Conservation (phyloP, 2,888 invertebrate species). For the Leucozona laternaria region DNA sequence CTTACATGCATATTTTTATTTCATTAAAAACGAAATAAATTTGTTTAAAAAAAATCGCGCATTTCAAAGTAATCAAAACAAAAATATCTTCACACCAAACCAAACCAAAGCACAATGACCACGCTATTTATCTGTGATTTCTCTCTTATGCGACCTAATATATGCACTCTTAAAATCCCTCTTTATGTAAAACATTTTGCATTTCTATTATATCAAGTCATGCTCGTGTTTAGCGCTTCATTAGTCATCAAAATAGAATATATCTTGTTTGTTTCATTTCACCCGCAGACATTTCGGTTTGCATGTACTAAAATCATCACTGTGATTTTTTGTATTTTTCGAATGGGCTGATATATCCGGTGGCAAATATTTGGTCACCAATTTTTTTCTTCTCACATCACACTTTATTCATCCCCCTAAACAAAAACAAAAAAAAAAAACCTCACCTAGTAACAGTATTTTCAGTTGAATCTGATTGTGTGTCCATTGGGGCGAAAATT, state of each 20-base stretch:
- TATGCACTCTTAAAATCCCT: constrained; percentile 15
- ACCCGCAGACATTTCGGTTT: not conserved
- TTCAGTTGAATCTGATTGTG: not conserved
- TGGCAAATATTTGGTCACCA: constrained; percentile 62
- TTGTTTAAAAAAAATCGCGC: not conserved
- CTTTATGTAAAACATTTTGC: constrained; percentile 24
- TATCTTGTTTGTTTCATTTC: constrained; percentile 6
- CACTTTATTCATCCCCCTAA: not conserved
- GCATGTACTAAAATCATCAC: constrained; percentile 38
- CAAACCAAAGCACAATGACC: too few relatives aligned
- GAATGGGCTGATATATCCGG: constrained; percentile 60
- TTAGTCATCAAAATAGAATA: constrained; percentile 55
- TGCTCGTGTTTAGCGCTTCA: constrained; percentile 10
- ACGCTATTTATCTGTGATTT: constrained; percentile 30
- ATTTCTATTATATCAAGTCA: not conserved
- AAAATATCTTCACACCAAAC: not conserved
- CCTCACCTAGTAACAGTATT: constrained; percentile 30
- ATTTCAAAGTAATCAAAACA: not conserved
- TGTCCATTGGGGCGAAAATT: constrained; percentile 15
- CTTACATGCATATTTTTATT: too few relatives aligned
- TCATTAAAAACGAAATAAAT: too few relatives aligned
- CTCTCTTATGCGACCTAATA: not conserved
- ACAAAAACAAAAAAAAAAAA: not conserved
- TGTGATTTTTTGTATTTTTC: constrained; percentile 48
- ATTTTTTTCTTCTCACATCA: not conserved